Evolutionary conservation across 23 tunicate genomes (phyloP), one percentile per base, ranked within the genome.

Genomic region (Halocynthia roretzi): DNA sequence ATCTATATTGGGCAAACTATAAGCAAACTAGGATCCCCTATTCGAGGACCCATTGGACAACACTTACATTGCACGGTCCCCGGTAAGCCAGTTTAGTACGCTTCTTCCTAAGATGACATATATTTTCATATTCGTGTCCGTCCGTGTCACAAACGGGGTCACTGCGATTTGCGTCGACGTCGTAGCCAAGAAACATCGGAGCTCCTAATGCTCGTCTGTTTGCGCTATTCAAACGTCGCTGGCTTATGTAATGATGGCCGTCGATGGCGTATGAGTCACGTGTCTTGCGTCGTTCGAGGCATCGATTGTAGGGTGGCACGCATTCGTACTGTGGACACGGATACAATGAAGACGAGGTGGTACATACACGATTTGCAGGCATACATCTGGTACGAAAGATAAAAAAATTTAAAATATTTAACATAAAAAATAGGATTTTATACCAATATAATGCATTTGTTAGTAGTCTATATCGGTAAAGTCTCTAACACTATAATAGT

Each of bases 241-340:
- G 11, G n/a, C 50, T 51, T 40, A 70, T 49, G 75, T 70, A 51
- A 51, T 70, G 53, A 49, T 70, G 75, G 53, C 75, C 75, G 53
- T 70, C 75, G 53, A 53, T 70, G 31, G 75, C 75, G 75, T 70
- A 70, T 19, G 75, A 40, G 54, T 70, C 55, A 49, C 75, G 54
- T 70, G 54, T 70, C 75, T 15, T 70, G n/a, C 75, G 75, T 31
- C 75, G 54, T 20, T 20, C 54, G 54, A 70, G 11, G 62, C 96
- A 89, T 49, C 18, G 72, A 8, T 76, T 31, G 54, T 74, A 61
- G 19, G 61, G 65, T 9, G 96, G 86, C 7, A 89, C 21, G 70
- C 96, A 89, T 63, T 89, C 96, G 73, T 80, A 89, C 56, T 89
- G 96, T 4, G 64, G 89, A 50, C 96, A 89, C 9, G 62, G 52